Evolutionary conservation across 2,797 vertebrate genomes (phyloP).

Genomic region (Falco novaeseelandiae): DNA sequence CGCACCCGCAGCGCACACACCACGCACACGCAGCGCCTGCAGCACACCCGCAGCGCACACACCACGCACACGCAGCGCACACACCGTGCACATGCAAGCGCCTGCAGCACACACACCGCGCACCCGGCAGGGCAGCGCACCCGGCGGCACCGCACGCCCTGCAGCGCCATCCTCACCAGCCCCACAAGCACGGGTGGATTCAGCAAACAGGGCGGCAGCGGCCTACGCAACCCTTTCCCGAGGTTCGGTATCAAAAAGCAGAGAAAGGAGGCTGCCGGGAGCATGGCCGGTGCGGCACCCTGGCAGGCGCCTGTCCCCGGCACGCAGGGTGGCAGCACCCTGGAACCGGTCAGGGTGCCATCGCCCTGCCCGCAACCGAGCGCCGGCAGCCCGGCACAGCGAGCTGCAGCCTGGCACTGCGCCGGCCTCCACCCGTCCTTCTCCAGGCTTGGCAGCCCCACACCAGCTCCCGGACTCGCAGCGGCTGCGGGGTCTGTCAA

Average conservation of each 20-base stretch:
- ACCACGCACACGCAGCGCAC: too few relatives aligned
- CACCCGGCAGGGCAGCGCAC: too few relatives aligned
- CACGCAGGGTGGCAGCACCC: background rate
- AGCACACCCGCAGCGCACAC: too few relatives aligned
- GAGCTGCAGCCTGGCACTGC: accelerated
- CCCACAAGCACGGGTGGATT: background rate
- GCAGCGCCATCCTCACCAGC: background rate
- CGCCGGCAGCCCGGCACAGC: accelerated
- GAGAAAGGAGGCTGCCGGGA: background rate
- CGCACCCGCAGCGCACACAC: too few relatives aligned
- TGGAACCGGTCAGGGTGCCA: too few relatives aligned
- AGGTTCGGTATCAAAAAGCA: background rate
- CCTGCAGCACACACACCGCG: too few relatives aligned
- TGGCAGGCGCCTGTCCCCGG: background rate
- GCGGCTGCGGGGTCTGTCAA: accelerated
- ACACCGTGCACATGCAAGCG: too few relatives aligned
- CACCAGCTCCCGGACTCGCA: background rate
- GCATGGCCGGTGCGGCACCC: background rate
- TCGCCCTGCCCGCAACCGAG: background rate
- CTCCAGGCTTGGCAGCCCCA: background rate
- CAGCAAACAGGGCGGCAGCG: background rate
- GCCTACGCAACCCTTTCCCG: accelerated
- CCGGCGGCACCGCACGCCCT: too few relatives aligned
- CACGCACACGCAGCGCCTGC: too few relatives aligned
- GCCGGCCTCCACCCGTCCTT: background rate